Conservation (phyloP, 2,113 vertebrate species). For the Noturus placidus region DNA sequence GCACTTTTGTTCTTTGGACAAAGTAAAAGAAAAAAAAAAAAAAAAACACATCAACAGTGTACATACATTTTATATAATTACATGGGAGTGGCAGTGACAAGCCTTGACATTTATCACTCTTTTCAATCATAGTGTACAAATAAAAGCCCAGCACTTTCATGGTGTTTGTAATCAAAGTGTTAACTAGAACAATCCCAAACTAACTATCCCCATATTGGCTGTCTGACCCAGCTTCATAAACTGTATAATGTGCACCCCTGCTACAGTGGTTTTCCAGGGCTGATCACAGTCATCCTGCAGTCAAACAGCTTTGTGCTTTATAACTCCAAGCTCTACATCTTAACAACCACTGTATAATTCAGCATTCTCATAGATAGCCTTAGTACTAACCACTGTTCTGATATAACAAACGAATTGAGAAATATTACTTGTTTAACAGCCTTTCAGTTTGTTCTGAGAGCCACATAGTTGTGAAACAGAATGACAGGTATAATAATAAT, state of each 20-base stretch:
- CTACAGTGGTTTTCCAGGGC: background rate
- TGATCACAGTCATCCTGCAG: background rate
- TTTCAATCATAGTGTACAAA: background rate
- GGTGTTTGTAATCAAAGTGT: background rate
- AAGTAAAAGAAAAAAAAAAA: background rate
- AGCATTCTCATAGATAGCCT: background rate
- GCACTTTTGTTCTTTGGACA: slow-evolving; percentile 97
- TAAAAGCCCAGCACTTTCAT: background rate
- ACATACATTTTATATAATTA: background rate
- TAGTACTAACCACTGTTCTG: background rate
- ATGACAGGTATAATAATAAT: background rate
- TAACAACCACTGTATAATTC: background rate
- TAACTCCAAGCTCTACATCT: background rate
- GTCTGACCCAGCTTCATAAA: background rate
- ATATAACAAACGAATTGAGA: background rate
- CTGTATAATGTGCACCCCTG: background rate
- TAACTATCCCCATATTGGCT: background rate
- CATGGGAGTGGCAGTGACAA: background rate
- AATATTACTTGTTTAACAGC: background rate
- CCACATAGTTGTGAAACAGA: background rate
- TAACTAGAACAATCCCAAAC: slow-evolving; percentile 1
- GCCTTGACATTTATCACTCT: background rate
- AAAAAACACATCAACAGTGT: background rate
- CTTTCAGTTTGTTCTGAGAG: background rate
- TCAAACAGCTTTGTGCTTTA: background rate